Evolutionary conservation across 2,797 vertebrate genomes (phyloP).

Genomic region (Xyrichtys novacula): DNA sequence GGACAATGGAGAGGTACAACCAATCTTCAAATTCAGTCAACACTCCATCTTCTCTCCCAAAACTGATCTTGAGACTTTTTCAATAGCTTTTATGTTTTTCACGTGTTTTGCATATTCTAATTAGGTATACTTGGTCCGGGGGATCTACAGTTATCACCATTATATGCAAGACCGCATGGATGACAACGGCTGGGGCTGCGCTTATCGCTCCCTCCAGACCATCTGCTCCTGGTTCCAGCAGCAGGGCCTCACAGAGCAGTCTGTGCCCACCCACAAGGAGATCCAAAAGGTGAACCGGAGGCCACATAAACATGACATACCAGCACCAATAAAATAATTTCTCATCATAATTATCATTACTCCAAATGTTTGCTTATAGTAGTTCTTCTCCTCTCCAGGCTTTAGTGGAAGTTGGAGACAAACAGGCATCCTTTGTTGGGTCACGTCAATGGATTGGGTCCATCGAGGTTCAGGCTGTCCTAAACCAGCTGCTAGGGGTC

Average conservation of each 20-base stretch:
- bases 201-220: slow-evolving; percentile 96
- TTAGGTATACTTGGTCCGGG: slow-evolving; percentile 89
- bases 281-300: slow-evolving; percentile 90
- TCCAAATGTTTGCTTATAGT: slow-evolving; percentile 7
- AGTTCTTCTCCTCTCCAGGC: slow-evolving; percentile 82
- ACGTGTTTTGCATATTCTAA: slow-evolving; percentile 2
- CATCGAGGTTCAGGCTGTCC: slow-evolving; percentile 92
- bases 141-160: slow-evolving; percentile 94
- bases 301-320: background rate
- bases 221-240: slow-evolving; percentile 97
- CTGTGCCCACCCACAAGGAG: slow-evolving; percentile 92
- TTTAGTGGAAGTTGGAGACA: slow-evolving; percentile 93
- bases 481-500: slow-evolving; percentile 91
- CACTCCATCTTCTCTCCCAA: background rate
- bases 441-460: slow-evolving; percentile 98
- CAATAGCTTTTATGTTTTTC: background rate
- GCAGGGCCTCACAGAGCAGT: slow-evolving; percentile 89
- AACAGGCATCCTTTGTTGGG: slow-evolving; percentile 90
- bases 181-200: slow-evolving; percentile 98
- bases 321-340: too few relatives aligned
- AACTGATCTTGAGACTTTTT: background rate
- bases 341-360: too few relatives aligned
- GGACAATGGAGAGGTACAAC: slow-evolving; percentile 87
- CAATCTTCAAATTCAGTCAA: slow-evolving; percentile 25
- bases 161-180: slow-evolving; percentile 95